Conservation (phyloP, 2,888 invertebrate species). For the Heliconius aoede region DNA sequence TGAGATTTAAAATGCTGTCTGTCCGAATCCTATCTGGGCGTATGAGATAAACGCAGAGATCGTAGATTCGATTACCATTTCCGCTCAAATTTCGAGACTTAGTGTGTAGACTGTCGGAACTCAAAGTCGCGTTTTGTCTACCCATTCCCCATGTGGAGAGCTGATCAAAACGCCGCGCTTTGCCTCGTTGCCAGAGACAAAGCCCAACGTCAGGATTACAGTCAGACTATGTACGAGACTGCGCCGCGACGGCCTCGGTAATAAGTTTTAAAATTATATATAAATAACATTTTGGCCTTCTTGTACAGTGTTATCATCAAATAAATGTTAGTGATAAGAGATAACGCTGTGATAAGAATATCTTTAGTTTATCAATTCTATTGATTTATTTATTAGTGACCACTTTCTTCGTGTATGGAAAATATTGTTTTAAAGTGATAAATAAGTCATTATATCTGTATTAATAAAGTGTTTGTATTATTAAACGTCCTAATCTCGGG, state of each 20-base stretch:
- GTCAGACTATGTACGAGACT: no score
- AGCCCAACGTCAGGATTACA: no score
- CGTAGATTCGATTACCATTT: not conserved
- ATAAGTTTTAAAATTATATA: not conserved
- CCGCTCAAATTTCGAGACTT: not conserved
- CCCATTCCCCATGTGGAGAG: no score
- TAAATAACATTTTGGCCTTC: not conserved
- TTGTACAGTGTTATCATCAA: not conserved
- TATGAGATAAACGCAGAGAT: not conserved
- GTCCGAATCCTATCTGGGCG: not conserved
- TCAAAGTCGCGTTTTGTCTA: no score
- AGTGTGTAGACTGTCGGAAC: no score
- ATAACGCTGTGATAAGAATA: conserved; percentile 11
- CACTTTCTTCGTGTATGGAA: not conserved
- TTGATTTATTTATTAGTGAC: conserved; percentile 11
- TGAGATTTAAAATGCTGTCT: conserved; percentile 1
- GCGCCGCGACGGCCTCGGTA: not conserved
- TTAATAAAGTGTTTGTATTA: no score
- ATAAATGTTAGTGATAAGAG: conserved; percentile 10
- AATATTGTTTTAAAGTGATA: no score
- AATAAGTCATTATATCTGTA: no score
- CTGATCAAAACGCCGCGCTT: no score
- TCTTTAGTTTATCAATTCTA: conserved; percentile 11
- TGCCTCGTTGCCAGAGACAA: no score
- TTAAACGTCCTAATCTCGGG: no score